Evolutionary conservation across 1,140 invertebrate species (phyloP), one percentile per base, ranked within the genome.

Genomic region (Drosophila nigrodunni): DNA sequence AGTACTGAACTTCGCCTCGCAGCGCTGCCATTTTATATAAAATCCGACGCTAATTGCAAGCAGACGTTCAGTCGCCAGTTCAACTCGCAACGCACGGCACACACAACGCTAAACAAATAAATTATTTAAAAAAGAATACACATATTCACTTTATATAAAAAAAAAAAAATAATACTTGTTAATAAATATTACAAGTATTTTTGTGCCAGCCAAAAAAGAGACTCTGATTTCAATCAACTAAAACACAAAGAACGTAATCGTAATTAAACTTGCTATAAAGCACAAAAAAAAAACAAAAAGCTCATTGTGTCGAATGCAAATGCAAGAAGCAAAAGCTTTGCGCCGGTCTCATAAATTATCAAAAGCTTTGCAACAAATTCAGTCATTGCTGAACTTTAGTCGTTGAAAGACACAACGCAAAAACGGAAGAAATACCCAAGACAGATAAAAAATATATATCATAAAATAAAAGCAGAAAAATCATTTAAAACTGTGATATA

Each of bases 1-100:
- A 30, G 4, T 30, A 30, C 25, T 6, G 6, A 30, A 30, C 25
- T 7, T n/a, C 5, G 35, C 18, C 49, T 34, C 39, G 25, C 50
- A 49, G 25, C 46, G 61, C 74, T 55, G 83, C 77, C 77, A 66
- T 87, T 87, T 83, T 49, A 78, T 89, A 88, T 88, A 89, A 88
- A 88, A 70, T 80, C 60, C 13, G 35, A 57, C 70, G 60, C 54
- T 77, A 73, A 74, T 78, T 72, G 72, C 79, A 70, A 69, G 87
- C 80, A 92, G 91, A 92, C 91, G 75, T 77, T 87, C 77, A 92
- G 91, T 92, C 91, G 91, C 91, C 91, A 82, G 74, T 78, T 60
- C 37, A 79, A 78, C 79, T 82, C 78, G 79, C 71, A 64, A 83
- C 76, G 69, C 62, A 68, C 62, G 43, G 74, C 79, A 88, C 77